Percentiles rank a stretch among this genome's conserved stretches.
Evolutionary conservation across 2,113 vertebrate species (phyloP).

Genomic region (Xiphias gladius): DNA sequence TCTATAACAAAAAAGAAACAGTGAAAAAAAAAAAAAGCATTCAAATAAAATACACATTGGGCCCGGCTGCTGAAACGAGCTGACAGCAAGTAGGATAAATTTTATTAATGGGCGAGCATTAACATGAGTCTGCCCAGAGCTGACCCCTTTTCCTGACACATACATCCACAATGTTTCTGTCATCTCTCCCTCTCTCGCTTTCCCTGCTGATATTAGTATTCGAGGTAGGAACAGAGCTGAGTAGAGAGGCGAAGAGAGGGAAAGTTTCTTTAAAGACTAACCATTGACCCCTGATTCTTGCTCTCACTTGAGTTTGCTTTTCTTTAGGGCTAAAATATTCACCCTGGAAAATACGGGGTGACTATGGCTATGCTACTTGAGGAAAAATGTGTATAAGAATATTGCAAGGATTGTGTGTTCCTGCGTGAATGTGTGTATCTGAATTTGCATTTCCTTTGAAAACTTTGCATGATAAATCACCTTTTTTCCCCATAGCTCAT

Average conservation of each 20-base stretch:
- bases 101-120: constrained; percentile 96
- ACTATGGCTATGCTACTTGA: constrained; percentile 82
- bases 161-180: constrained; percentile 91
- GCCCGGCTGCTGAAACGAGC: constrained; percentile 68
- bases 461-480: constrained; percentile 83
- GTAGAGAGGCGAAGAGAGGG: constrained; percentile 82
- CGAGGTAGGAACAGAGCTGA: constrained; percentile 80
- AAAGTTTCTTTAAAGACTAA: constrained; percentile 91
- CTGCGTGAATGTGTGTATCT: constrained; percentile 47
- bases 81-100: constrained; percentile 90
- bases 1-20: neutral
- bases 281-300: constrained; percentile 92
- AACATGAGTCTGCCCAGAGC: constrained; percentile 91
- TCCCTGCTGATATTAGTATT: constrained; percentile 89
- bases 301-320: constrained; percentile 93
- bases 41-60: neutral
- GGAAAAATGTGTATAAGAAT: constrained; percentile 62
- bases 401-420: constrained; percentile 55
- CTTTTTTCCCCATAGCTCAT: constrained; percentile 74
- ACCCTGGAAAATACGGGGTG: constrained; percentile 89
- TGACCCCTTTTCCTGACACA: constrained; percentile 94
- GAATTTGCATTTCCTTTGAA: constrained; percentile 85
- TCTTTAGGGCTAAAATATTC: constrained; percentile 97
- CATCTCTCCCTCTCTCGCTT: constrained; percentile 82
- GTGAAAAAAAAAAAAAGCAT: neutral